Conservation (phyloP, 64 coral and sea anemone species). For the Cladopsammia gracilis region DNA sequence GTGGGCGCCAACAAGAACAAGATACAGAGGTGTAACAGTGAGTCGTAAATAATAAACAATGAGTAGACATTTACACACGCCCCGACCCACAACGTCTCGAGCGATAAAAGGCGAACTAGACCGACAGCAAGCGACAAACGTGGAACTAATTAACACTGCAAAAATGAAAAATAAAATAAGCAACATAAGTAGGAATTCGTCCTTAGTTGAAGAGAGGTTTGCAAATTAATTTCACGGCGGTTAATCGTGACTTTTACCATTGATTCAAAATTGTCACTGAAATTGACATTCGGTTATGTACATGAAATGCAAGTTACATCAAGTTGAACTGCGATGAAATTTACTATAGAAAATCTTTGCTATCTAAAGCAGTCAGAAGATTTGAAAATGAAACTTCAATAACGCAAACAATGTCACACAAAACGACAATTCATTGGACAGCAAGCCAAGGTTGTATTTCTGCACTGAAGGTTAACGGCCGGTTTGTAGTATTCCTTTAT, state of each 20-base stretch:
- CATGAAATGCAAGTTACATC: background rate
- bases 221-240: background rate
- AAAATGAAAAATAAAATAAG: background rate
- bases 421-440: background rate
- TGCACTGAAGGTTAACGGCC: background rate
- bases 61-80: conserved; percentile 12
- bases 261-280: conserved; percentile 12
- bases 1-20: background rate
- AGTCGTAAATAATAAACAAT: conserved; percentile 29
- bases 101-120: background rate
- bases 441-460: background rate
- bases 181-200: background rate
- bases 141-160: background rate
- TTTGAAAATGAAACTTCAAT: background rate
- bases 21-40: background rate
- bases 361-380: background rate
- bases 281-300: background rate
- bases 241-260: conserved; percentile 14
- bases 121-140: background rate
- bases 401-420: background rate
- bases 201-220: background rate
- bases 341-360: background rate
- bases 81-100: background rate
- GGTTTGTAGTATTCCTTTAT: background rate
- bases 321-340: background rate